Conservation (phyloP, 2,113 vertebrate genomes). For the Cynopterus brachyotis region DNA sequence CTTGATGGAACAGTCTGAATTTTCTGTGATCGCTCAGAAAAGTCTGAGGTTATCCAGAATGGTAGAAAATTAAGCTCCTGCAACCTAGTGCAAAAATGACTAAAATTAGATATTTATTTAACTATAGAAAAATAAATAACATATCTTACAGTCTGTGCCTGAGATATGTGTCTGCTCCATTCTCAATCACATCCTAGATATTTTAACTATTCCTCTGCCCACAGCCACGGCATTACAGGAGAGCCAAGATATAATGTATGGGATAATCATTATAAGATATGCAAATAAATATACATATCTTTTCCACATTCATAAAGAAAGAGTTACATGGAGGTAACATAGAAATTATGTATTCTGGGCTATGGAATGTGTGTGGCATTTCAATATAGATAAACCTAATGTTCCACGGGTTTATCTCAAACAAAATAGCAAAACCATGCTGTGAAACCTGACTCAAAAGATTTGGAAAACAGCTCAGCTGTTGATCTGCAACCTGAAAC, state of each 20-base stretch:
- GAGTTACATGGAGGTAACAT: neutral
- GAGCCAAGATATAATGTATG: neutral
- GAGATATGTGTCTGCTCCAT: neutral
- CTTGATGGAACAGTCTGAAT: neutral
- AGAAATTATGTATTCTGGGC: neutral
- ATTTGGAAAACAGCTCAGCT: neutral
- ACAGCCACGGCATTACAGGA: neutral
- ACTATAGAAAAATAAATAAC: neutral
- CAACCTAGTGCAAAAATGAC: neutral
- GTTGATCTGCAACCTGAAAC: neutral
- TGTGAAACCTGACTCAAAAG: neutral
- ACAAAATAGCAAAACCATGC: neutral
- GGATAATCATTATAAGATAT: neutral
- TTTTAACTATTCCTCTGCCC: neutral
- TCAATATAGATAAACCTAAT: neutral
- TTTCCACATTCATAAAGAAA: neutral
- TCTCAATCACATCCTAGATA: neutral
- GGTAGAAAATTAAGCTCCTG: neutral
- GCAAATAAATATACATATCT: neutral
- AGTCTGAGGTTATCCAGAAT: neutral
- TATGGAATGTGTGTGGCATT: neutral
- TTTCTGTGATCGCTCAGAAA: neutral
- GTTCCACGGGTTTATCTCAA: constrained; percentile 31
- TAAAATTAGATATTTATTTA: neutral
- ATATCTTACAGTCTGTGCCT: neutral